phyloP scores from a whole-genome alignment of 2,888 invertebrate genomes.

The Eulithis testata region DNA sequence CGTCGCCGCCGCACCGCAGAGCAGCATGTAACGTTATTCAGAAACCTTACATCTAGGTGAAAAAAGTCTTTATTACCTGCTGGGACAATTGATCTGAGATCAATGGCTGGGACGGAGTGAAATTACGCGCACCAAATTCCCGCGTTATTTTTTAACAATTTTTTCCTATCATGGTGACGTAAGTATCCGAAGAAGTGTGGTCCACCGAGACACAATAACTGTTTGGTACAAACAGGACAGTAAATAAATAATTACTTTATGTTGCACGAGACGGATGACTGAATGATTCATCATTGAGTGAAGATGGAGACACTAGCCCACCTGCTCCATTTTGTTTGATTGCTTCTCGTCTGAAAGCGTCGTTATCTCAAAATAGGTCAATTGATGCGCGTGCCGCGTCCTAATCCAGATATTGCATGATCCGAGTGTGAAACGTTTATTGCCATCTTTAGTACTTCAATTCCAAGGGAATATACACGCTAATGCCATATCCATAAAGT shows the following conservation, averaged over 20 bases:
- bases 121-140: too few species aligned
- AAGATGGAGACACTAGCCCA: background rate
- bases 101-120: too few species aligned
- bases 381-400: conserved; percentile 15
- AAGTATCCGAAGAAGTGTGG: too few species aligned
- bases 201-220: too few species aligned
- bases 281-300: background rate
- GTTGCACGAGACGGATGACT: background rate
- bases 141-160: too few species aligned
- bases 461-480: conserved; percentile 24
- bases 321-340: background rate
- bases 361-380: conserved; percentile 26
- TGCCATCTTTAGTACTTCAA: conserved; percentile 32
- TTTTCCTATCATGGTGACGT: too few species aligned
- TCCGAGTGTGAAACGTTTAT: conserved; percentile 28
- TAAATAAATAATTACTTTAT: background rate
- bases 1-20: too few species aligned
- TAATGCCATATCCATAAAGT: conserved; percentile 26
- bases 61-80: too few species aligned
- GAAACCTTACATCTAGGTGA: too few species aligned
- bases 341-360: conserved; percentile 12
- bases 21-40: too few species aligned
- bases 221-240: too few species aligned
- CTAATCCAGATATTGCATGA: conserved; percentile 37
- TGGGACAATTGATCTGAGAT: too few species aligned